These are phyloP conservation scores for Calameuta idolon DNA, from an alignment of 2,888 invertebrate species.

Conservation along the genomic window DNA sequence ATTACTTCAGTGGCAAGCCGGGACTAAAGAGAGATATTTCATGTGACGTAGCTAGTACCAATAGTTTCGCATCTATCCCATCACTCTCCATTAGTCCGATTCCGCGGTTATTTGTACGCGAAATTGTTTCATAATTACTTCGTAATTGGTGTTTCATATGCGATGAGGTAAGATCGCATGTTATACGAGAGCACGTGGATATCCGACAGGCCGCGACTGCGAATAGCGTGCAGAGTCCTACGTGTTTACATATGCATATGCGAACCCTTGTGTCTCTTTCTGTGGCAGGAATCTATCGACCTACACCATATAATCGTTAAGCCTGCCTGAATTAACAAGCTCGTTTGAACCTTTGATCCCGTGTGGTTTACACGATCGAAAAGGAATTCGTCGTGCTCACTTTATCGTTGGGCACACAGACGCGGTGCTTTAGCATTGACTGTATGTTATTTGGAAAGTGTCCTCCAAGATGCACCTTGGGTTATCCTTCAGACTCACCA, in stretches of 20 bases:
- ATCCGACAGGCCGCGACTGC: not conserved
- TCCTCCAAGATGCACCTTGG: not conserved
- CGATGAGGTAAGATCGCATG: slow-evolving; percentile 56
- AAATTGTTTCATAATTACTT: slow-evolving; percentile 59
- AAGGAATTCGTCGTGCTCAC: not conserved
- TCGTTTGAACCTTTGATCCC: not conserved
- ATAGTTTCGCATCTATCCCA: slow-evolving; percentile 8
- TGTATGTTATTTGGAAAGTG: not conserved
- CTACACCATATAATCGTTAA: not conserved
- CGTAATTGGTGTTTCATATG: slow-evolving; percentile 48
- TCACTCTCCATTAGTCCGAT: slow-evolving; percentile 46
- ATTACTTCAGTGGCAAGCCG: not conserved
- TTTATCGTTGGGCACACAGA: not conserved
- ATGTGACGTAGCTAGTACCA: not conserved
- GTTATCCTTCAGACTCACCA: not conserved
- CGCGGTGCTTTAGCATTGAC: not conserved
- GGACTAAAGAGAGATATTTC: not conserved
- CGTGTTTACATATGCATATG: not conserved
- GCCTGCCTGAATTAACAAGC: not conserved
- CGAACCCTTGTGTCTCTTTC: not conserved
- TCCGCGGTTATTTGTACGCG: slow-evolving; percentile 45
- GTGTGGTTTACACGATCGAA: not conserved
- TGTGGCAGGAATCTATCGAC: not conserved
- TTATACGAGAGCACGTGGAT: slow-evolving; percentile 21
- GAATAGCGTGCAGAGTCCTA: not conserved